phyloP scores from a whole-genome alignment of 2,888 invertebrate genomes.

The Tipula lateralis region DNA sequence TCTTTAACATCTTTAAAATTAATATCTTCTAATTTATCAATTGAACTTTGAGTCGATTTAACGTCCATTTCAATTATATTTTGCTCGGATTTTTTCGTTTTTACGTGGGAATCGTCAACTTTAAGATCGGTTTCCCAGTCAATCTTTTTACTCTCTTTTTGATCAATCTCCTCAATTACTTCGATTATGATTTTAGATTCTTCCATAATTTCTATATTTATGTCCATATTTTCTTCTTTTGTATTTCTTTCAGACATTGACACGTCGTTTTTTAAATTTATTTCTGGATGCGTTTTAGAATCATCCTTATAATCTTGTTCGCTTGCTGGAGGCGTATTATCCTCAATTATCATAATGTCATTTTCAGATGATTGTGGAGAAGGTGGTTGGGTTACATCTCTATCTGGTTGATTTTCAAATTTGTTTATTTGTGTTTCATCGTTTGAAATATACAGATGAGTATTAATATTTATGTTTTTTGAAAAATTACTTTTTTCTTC shows the following conservation, averaged over 20 bases:
- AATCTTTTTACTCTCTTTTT: background rate
- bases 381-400: background rate
- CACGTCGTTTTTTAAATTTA: constrained; percentile 32
- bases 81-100: background rate
- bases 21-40: constrained; percentile 31
- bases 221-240: background rate
- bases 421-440: background rate
- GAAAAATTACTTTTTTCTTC: constrained; percentile 26
- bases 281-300: constrained; percentile 31
- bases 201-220: constrained; percentile 28
- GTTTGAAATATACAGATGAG: background rate
- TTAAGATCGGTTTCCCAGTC: background rate
- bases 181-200: constrained; percentile 35
- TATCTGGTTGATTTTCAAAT: background rate
- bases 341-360: background rate
- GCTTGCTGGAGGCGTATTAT: background rate
- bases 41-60: constrained; percentile 30
- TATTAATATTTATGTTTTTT: background rate
- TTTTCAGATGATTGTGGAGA: constrained; percentile 20
- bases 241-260: constrained; percentile 31
- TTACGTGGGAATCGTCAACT: background rate
- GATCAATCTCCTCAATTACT: constrained; percentile 29
- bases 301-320: constrained; percentile 33
- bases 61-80: background rate
- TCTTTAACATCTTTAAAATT: constrained; percentile 30